Evolutionary conservation across 2,888 invertebrate species (phyloP).

Genomic region (Spatulosminthurus flaviceps): DNA sequence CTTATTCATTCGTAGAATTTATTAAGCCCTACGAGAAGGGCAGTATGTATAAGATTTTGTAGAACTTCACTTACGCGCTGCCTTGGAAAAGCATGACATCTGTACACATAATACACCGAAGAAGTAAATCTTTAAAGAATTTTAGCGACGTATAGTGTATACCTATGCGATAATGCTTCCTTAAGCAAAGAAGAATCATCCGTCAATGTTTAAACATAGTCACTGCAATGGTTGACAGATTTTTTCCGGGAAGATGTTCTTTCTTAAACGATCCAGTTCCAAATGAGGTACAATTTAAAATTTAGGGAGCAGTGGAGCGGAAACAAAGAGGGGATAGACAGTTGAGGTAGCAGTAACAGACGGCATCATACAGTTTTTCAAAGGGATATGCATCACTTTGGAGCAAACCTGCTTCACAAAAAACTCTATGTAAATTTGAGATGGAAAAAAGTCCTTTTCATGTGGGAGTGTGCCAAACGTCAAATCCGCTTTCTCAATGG

Average conservation of each 20-base stretch:
- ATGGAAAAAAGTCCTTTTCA: constrained; percentile 39
- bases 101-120: no score
- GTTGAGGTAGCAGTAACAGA: background rate
- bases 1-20: no score
- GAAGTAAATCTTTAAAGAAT: no score
- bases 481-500: constrained; percentile 53
- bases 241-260: background rate
- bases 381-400: background rate
- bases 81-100: no score
- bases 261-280: background rate
- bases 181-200: no score
- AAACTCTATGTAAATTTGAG: constrained; percentile 30
- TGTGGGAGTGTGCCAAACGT: constrained; percentile 58
- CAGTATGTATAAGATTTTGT: no score
- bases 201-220: background rate
- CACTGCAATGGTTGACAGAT: background rate
- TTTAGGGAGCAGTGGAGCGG: background rate
- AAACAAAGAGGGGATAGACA: background rate
- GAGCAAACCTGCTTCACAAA: background rate
- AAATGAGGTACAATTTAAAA: background rate
- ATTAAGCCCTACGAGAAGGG: no score
- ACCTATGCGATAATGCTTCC: no score
- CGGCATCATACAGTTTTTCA: background rate
- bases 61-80: no score
- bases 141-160: no score